Evolutionary conservation across 2,113 vertebrate genomes (phyloP).

Genomic region (Malurus melanocephalus): DNA sequence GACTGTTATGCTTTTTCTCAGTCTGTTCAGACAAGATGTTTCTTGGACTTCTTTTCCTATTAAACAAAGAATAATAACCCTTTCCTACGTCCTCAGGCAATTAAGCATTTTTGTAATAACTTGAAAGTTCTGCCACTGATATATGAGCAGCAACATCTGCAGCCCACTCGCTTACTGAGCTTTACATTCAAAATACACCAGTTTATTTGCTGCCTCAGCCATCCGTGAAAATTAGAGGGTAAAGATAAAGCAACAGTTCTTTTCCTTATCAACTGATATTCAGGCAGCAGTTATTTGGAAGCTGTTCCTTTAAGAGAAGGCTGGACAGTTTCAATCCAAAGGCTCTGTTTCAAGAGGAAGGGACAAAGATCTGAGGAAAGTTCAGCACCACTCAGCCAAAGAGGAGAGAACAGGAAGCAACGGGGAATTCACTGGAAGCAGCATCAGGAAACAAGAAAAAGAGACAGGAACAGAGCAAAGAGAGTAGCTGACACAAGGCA

Average conservation of each 20-base stretch:
- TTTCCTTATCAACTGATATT: background rate
- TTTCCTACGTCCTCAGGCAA: background rate
- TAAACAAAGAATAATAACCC: background rate
- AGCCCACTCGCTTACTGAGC: background rate
- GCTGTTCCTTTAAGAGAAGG: slow-evolving; percentile 16
- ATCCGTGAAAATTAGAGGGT: background rate
- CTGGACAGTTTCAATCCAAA: background rate
- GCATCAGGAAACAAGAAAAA: slow-evolving; percentile 9
- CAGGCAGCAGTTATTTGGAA: background rate
- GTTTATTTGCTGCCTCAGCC: background rate
- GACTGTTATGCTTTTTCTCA: background rate
- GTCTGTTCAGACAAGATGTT: background rate
- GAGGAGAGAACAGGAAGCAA: slow-evolving; percentile 33
- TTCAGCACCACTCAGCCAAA: background rate
- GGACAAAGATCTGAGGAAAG: slow-evolving; percentile 8
- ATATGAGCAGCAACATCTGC: background rate
- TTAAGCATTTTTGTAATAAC: background rate
- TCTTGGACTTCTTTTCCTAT: background rate
- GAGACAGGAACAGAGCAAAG: background rate
- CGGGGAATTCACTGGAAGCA: background rate
- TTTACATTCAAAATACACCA: background rate
- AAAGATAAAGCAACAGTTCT: slow-evolving; percentile 3
- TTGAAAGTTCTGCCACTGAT: background rate
- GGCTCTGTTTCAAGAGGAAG: background rate
- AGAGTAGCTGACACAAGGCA: background rate